Evolutionary conservation across 2,113 vertebrate species (phyloP).

Genomic region (human (Homo sapiens)): GRCh38 chr5:16323001-16323500

Average conservation of each 20-base stretch:
- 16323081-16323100: neutral
- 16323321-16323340: neutral
- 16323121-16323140: neutral
- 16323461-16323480: neutral
- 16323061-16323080: neutral
- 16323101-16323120: neutral
- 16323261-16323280: neutral
- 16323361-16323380: neutral
- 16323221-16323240: neutral
- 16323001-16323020: neutral
- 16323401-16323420: neutral
- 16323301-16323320: neutral
- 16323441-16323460: neutral
- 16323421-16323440: neutral
- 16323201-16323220: neutral
- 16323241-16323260: neutral
- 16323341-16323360: neutral
- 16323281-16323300: neutral
- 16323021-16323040: neutral
- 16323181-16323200: neutral
- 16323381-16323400: neutral
- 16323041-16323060: neutral
- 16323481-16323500: too few species aligned
- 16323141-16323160: neutral
- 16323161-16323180: neutral